Evolutionary conservation across 2,888 invertebrate species (phyloP), one percentile per base, ranked within the genome.

Genomic region (Flexamia atlantica): DNA sequence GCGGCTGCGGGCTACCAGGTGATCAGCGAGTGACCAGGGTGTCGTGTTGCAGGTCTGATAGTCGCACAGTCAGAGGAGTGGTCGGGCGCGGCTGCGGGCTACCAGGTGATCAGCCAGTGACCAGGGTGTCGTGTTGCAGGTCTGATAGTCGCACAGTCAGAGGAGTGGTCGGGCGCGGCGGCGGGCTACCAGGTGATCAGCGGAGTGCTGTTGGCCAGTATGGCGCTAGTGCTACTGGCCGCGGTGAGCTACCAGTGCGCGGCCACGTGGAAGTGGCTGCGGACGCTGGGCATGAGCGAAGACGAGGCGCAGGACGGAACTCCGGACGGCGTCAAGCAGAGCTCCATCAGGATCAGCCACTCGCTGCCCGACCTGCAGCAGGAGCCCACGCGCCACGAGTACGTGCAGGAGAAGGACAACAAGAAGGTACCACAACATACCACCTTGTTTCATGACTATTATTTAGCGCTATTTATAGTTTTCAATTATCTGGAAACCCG

Each of bases 301-400:
- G 88, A 87, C 23, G 88, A 89, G 23, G 88, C 89, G 7, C 88
- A 88, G 84, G 88, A 88, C 20, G 88, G 89, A 17, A 46, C 53
- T 0, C 72, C 68, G 25, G 81, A 81, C 28, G 89, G 88, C 53
- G 93, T 93, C 0, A 92, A 93, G 9, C 94, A 95, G 88, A 93
- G 94, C 0, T 93, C 95, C 4, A 94, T 95, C 84, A 92, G 94
- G 82, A 95, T 95, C 90, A 95, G 95, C 87, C 95, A 95, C 89
- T 95, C 95, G 0, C 90, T 95, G 28, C 95, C 95, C 0, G 95
- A 95, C 88, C 92, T 95, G 74, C 94, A 95, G 88, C 93, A 93
- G 0, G 94, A 95, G 87, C 94, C 93, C 0, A 89, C 93, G 87
- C 94, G 93, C 87, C 93, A 93, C 87, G 94, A 93, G 88, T 95